phyloP scores from a whole-genome alignment of 2,113 vertebrate genomes.

The Tetrao urogallus region DNA sequence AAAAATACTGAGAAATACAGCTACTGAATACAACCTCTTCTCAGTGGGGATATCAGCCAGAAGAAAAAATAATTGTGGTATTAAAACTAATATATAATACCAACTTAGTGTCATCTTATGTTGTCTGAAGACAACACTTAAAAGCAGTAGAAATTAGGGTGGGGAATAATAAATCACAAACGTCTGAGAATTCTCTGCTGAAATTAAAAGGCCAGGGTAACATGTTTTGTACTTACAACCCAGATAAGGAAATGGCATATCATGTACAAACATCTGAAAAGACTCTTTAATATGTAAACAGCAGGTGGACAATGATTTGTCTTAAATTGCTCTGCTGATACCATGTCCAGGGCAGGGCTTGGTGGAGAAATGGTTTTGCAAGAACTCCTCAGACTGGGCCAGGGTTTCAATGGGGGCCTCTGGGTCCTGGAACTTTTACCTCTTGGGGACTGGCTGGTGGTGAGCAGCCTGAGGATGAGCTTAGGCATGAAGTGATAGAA shows the following conservation, averaged over 20 bases:
- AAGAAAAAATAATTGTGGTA: not conserved
- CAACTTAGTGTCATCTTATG: not conserved
- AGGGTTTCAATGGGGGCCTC: not conserved
- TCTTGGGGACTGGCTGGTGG: not conserved
- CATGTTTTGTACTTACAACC: not conserved
- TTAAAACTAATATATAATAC: not conserved
- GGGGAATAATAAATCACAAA: not conserved
- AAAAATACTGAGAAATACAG: not conserved
- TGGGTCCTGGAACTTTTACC: not conserved
- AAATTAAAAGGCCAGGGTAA: conserved; percentile 12
- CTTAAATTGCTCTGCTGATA: not conserved
- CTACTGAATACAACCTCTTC: not conserved
- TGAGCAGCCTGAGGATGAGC: not conserved
- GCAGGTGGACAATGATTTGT: not conserved
- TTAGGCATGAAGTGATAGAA: not conserved
- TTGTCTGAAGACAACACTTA: not conserved
- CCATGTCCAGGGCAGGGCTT: not conserved
- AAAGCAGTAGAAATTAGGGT: not conserved
- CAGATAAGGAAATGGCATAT: not conserved
- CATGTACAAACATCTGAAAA: not conserved
- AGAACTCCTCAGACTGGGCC: not conserved
- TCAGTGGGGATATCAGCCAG: not conserved
- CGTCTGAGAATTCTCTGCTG: not conserved
- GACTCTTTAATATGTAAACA: not conserved
- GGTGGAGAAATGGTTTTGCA: not conserved